Percentiles rank a stretch among this genome's conserved stretches.
phyloP scores from a whole-genome alignment of 1,140 invertebrate genomes.

The Aphelenchoides fujianensis region DNA sequence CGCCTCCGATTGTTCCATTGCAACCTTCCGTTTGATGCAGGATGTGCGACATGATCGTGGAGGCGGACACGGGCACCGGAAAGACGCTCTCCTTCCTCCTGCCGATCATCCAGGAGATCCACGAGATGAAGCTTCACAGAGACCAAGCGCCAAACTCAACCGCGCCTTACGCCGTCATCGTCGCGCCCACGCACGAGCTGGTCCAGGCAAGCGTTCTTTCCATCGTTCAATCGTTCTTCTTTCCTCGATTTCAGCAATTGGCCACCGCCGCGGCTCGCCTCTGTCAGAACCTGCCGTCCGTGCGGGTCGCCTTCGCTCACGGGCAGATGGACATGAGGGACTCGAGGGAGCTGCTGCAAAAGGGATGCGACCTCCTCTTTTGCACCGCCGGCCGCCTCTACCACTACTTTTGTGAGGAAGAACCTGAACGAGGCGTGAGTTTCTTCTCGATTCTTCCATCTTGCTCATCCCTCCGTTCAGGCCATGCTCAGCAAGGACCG shows the following conservation, averaged over 20 bases:
- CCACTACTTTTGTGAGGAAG: not conserved
- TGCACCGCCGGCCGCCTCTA: not conserved
- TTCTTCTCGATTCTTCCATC: not conserved
- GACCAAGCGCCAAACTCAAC: not conserved
- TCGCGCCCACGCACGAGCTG: slow-evolving; percentile 2
- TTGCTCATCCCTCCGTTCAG: not conserved
- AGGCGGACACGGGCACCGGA: slow-evolving; percentile 48
- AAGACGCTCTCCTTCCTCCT: slow-evolving; percentile 51
- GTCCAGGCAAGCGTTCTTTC: too few species aligned
- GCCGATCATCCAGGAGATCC: slow-evolving; percentile 36
- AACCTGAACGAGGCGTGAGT: not conserved
- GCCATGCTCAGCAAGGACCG: not conserved
- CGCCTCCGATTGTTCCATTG: too few species aligned
- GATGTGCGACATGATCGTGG: slow-evolving; percentile 47
- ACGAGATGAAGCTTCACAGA: not conserved
- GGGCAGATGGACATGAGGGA: not conserved
- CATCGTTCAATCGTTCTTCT: too few species aligned
- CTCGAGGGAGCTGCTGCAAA: not conserved
- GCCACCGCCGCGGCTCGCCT: not conserved
- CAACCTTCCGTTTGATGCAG: too few species aligned
- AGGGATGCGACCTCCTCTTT: not conserved
- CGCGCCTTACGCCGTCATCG: slow-evolving; percentile 7
- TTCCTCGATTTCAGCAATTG: not conserved
- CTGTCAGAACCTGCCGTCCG: not conserved
- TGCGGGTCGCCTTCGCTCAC: not conserved